Evolutionary conservation across 2,888 invertebrate species (phyloP), one percentile per base, ranked within the genome.

Genomic region (Carabus problematicus): DNA sequence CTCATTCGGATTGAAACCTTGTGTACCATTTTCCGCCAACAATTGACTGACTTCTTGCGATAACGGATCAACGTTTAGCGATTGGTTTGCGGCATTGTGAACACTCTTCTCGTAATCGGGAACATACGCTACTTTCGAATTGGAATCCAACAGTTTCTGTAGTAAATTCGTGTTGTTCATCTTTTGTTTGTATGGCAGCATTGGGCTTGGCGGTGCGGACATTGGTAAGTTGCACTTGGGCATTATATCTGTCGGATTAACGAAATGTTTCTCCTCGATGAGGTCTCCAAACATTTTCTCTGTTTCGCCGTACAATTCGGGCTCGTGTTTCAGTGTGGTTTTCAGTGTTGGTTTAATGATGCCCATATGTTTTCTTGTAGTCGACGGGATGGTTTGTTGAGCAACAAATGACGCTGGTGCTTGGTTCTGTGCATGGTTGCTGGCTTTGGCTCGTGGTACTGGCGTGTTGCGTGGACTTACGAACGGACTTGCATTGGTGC

Each of bases 401-500:
- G 56, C 71, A n/a, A 70, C 70, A 67, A 67, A 77, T 72, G 52
- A 76, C 73, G 52, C 75, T 83, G 1, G 85, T 83, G 18, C 85
- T 83, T 7, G 86, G 80, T 73, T 85, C 83, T 6, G 86, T 80
- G 73, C 83, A 86, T 56, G 87, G 85, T 52, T 52, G 67, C 85
- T 85, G 72, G 84, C 85, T 19, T 89, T 85, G 0, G 88, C 88
- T 19, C 91, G 85, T 3, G 88, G 88, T 61, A 91, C 87, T 4
- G 92, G 91, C 0, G 93, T 91, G 75, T 89, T 88, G 55, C 91
- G 83, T 0, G 94, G 94, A 74, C 93, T 93, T 11, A 94, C 92
- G 79, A 94, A 94, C 0, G 92, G 92, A 79, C 91, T 91, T 19
- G 88, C 91, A 62, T 88, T 89, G 0, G 89, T 88, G 74, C 90